Percentiles rank a stretch among this genome's conserved stretches.
Conservation (phyloP, 1,140 invertebrate genomes). For the Drosophila kikkawai region DNA sequence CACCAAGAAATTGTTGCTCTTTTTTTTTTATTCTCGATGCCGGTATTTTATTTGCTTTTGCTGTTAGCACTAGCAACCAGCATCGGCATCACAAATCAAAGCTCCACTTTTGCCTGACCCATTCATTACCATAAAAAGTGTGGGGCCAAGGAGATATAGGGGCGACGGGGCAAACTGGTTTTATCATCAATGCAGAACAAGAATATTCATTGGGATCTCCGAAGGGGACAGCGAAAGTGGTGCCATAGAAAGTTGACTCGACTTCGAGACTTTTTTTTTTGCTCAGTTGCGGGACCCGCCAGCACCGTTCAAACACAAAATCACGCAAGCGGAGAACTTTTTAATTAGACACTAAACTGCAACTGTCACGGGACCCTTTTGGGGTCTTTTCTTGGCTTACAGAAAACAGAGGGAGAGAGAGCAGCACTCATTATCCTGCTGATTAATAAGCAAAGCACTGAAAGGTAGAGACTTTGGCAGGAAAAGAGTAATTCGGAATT, state of each 20-base stretch:
- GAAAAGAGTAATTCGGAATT: not conserved
- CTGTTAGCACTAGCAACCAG: slow-evolving; percentile 55
- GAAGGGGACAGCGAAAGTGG: slow-evolving; percentile 69
- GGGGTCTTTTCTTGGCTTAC: slow-evolving; percentile 3
- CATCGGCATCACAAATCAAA: slow-evolving; percentile 42
- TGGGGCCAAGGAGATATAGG: not conserved
- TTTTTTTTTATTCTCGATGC: slow-evolving; percentile 2
- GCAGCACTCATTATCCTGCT: slow-evolving; percentile 44
- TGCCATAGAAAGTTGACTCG: slow-evolving; percentile 76
- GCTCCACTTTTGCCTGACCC: slow-evolving; percentile 53
- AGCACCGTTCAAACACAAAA: slow-evolving; percentile 4
- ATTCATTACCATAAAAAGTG: slow-evolving; percentile 52
- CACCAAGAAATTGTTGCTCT: slow-evolving; percentile 46
- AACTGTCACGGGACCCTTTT: slow-evolving; percentile 46
- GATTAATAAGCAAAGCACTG: slow-evolving; percentile 42
- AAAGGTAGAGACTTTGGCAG: slow-evolving; percentile 1
- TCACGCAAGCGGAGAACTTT: slow-evolving; percentile 47
- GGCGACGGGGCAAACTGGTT: slow-evolving; percentile 29
- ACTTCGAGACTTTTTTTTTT: slow-evolving; percentile 32
- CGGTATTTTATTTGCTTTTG: slow-evolving; percentile 63
- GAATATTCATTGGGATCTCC: slow-evolving; percentile 63
- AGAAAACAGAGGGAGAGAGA: slow-evolving; percentile 5
- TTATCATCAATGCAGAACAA: slow-evolving; percentile 71
- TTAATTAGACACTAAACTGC: slow-evolving; percentile 73
- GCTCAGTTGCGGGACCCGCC: slow-evolving; percentile 19